Evolutionary conservation across 2,113 vertebrate genomes (phyloP), one percentile per base, ranked within the genome.

Genomic region (Monopterus albus): DNA sequence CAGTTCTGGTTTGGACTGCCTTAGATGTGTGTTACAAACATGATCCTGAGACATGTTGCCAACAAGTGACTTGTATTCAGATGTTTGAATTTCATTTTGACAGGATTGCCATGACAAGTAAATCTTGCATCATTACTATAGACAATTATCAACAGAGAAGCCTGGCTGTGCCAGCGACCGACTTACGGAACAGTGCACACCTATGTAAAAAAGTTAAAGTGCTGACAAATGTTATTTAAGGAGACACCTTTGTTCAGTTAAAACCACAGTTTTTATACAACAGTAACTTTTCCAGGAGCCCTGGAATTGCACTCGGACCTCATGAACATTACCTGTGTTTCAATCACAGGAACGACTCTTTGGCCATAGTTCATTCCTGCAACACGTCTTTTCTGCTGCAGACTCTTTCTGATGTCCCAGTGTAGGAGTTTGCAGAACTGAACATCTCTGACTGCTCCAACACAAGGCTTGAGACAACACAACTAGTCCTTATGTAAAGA

Each of bases 91-190:
- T 9, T 11, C 2, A 36, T 4, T 36, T 60, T 29, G 14, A 18
- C 17, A 39, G 31, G 9, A 6, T 59, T 71, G 52, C 35, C 39
- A 21, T 21, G 50, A 62, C 35, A 50, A 29, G 43, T 18, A 28
- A 66, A 59, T 60, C 51, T 51, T 23, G 26, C 53, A 17, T 43
- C 47, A 60, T 50, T 26, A 17, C 6, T 29, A 55, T 13, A 55
- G 39, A 18, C 29, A 17, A 23, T 47, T 23, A 38, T 68, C 20
- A 50, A 3, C n/a, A 18, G 26, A 45, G 25, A 21, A 29, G 42
- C 4, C 5, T 17, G 36, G 3, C 47, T 25, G 31, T 33, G 73
- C 56, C 20, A 47, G 31, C 55, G 21, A 63, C 6, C 21, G 5
- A 29, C n/a, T n/a, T n/a, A n/a, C n/a, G n/a, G 8, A 61, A 31